Percentiles rank a stretch among this genome's conserved stretches.
These are phyloP conservation scores for Drosophila kanapiae DNA, from an alignment of 1,140 invertebrate species.

Conservation along the genomic window DNA sequence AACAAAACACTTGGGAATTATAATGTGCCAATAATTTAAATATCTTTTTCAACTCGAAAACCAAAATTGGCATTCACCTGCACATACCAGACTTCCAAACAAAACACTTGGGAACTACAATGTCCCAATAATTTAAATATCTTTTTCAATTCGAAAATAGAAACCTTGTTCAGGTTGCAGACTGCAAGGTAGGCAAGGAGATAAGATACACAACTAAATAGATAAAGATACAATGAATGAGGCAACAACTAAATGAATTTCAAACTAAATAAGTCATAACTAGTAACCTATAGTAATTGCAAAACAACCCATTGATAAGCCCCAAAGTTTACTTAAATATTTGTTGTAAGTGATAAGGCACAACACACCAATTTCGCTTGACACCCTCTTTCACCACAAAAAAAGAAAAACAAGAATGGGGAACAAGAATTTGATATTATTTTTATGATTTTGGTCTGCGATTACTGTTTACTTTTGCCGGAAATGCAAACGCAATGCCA, in stretches of 20 bases:
- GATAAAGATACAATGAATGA: background rate
- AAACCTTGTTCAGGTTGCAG: too few relatives aligned
- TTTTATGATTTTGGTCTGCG: conserved; percentile 27
- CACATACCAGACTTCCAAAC: too few relatives aligned
- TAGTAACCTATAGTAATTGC: background rate
- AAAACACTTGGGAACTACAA: background rate
- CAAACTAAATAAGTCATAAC: background rate
- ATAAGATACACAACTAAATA: conserved; percentile 7
- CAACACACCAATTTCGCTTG: background rate
- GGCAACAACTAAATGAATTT: background rate
- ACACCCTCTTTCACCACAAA: background rate
- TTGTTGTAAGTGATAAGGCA: background rate
- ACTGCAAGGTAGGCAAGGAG: background rate
- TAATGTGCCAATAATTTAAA: background rate
- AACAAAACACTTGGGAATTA: background rate
- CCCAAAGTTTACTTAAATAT: too few relatives aligned
- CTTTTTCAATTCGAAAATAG: too few relatives aligned
- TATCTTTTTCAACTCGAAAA: too few relatives aligned
- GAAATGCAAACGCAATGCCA: conserved; percentile 39
- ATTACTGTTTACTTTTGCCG: conserved; percentile 25
- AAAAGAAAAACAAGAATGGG: conserved; percentile 10
- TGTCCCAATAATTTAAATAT: too few relatives aligned
- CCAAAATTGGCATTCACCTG: too few relatives aligned
- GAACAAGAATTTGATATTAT: conserved; percentile 9
- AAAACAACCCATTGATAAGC: background rate